Evolutionary conservation across 2,888 invertebrate genomes (phyloP), one percentile per base, ranked within the genome.

Genomic region (Caenorhabditis sulstoni): DNA sequence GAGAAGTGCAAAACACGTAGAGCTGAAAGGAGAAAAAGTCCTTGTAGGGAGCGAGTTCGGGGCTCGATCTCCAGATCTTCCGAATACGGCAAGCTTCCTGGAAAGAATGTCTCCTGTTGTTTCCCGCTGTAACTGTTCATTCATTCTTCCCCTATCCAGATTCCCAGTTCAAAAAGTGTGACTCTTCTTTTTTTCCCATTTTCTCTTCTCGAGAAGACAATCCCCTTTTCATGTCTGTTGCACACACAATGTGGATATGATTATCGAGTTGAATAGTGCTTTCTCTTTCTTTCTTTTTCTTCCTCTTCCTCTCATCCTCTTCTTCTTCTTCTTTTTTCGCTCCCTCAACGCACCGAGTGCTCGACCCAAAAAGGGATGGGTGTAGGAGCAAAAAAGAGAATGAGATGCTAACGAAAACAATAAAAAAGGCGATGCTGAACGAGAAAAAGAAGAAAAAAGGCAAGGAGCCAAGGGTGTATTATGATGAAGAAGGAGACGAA

Each of bases 211-310:
- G n/a, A n/a, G n/a, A 53, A 37, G 37, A 18, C n/a, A 14, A 16
- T 18, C 18, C 18, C 29, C 8, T 23, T 11, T 39, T 16, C 45
- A 50, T 12, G 55, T 71, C 41, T 37, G 35, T 29, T 29, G 29
- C 29, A 5, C 29, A 61, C 71, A 70, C 70, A 64, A 64, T 71
- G 71, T 71, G 71, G 71, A 71, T 71, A 71, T 71, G 71, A 65
- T 65, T 74, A 65, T 74, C 39, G 50, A 58, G 50, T 65, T 73
- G 64, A 64, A 64, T 64, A 57, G 62, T 58, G 50, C 52, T 47
- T 45, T 49, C 52, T 65, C 37, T 58, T 39, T 23, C 57, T 57
- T 53, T 62, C 20, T 49, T 62, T 18, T 29, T 55, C 45, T 45
- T 52, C 50, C 41, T 49, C 18, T 44, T 52, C 45, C 20, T 41